Conservation (phyloP, 1,140 invertebrate genomes). For the Penaeus chinensis region DNA sequence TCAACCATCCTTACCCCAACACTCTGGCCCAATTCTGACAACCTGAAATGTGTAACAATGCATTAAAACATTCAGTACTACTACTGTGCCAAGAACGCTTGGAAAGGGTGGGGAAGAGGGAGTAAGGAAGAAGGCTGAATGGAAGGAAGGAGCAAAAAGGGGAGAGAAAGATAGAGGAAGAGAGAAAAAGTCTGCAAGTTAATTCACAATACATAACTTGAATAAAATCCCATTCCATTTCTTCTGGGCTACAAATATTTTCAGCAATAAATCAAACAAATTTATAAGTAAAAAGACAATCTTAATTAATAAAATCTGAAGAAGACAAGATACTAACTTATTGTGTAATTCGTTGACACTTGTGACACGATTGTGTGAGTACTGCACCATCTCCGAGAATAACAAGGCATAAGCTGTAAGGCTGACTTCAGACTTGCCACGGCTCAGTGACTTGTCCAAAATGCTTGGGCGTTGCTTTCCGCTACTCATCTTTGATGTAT, state of each 20-base stretch:
- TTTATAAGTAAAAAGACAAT: neutral
- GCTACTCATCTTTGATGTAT: constrained; percentile 33
- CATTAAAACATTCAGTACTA: constrained; percentile 1
- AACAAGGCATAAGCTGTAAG: constrained; percentile 93
- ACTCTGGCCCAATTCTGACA: constrained; percentile 93
- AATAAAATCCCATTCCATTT: neutral
- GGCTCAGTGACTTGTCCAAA: constrained; percentile 90
- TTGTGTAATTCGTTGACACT: constrained; percentile 95
- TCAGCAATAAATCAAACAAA: neutral
- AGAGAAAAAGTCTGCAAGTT: too few relatives aligned
- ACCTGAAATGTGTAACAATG: constrained; percentile 71
- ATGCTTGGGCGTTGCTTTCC: constrained; percentile 78
- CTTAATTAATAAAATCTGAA: neutral
- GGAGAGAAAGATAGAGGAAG: too few relatives aligned
- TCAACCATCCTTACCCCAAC: constrained; percentile 94
- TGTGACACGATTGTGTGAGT: constrained; percentile 95
- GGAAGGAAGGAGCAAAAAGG: too few relatives aligned
- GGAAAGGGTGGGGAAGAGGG: neutral
- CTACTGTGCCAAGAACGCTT: too few relatives aligned
- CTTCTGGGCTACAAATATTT: neutral
- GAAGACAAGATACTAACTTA: constrained; percentile 75
- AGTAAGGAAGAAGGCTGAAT: too few relatives aligned
- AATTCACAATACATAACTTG: too few relatives aligned
- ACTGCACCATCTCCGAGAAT: constrained; percentile 98
- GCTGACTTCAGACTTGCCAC: constrained; percentile 91